Conservation (phyloP, 2,888 invertebrate species). For the Myopa testacea region DNA sequence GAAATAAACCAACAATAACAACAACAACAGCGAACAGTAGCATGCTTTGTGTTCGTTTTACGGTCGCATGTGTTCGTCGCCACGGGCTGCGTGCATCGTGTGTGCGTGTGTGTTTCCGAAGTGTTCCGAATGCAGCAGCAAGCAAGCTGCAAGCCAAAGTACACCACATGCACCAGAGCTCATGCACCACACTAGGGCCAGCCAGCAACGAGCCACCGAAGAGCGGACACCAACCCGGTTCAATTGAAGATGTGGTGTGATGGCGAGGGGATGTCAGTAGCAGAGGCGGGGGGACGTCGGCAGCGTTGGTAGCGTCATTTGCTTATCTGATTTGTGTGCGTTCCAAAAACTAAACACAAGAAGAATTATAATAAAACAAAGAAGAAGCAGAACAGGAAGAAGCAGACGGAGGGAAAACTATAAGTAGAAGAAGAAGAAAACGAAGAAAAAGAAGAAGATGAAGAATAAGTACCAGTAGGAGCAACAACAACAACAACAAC, state of each 20-base stretch:
- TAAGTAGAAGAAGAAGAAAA: neutral
- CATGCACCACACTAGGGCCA: conserved; percentile 9
- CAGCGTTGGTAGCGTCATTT: neutral
- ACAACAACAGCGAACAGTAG: conserved; percentile 38
- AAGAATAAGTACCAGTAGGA: neutral
- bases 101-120: neutral
- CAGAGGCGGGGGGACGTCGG: neutral
- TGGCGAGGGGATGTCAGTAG: neutral
- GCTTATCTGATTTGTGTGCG: conserved; percentile 39
- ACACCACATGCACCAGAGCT: neutral
- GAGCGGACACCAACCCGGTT: conserved; percentile 26
- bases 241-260: neutral
- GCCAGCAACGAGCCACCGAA: neutral
- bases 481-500: neutral
- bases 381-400: neutral
- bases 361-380: neutral
- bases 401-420: neutral
- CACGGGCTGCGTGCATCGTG: conserved; percentile 2
- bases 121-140: neutral
- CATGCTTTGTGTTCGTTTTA: conserved; percentile 33
- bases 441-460: neutral
- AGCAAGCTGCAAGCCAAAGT: neutral
- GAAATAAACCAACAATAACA: conserved; percentile 8
- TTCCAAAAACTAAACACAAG: conserved; percentile 28
- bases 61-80: conserved; percentile 1